Evolutionary conservation across 1,140 invertebrate genomes (phyloP).

Genomic region (Nomia melanderi): DNA sequence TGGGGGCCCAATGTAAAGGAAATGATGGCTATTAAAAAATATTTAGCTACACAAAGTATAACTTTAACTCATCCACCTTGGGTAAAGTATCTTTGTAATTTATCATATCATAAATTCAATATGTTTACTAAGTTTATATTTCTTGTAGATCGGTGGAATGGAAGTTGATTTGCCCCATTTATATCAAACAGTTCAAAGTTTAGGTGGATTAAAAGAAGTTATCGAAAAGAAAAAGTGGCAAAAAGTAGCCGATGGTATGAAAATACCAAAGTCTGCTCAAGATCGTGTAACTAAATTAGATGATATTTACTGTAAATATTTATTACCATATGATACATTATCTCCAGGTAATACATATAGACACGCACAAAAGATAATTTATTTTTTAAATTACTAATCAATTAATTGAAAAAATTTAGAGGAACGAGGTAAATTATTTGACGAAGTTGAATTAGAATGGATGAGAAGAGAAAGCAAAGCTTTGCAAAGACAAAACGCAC

Average conservation of each 20-base stretch:
- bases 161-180: constrained; percentile 94
- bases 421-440: constrained; percentile 87
- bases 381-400: constrained; percentile 37
- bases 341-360: constrained; percentile 83
- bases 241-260: constrained; percentile 93
- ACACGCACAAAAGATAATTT: constrained; percentile 21
- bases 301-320: constrained; percentile 95
- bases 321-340: constrained; percentile 94
- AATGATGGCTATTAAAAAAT: constrained; percentile 92
- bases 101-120: not conserved
- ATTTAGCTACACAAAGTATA: constrained; percentile 90
- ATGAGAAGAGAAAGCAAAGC: constrained; percentile 82
- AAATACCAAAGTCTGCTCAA: constrained; percentile 91
- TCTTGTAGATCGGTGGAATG: constrained; percentile 89
- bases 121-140: constrained; percentile 17
- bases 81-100: constrained; percentile 78
- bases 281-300: constrained; percentile 93
- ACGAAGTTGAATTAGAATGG: constrained; percentile 90
- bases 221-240: constrained; percentile 96
- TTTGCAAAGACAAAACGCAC: constrained; percentile 82
- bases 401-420: constrained; percentile 77
- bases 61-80: constrained; percentile 88
- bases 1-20: constrained; percentile 95
- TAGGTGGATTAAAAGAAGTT: constrained; percentile 93
- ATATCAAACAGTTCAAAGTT: constrained; percentile 91